These are phyloP conservation scores for Tachina lurida DNA, from an alignment of 2,888 invertebrate species.

Conservation along the genomic window DNA sequence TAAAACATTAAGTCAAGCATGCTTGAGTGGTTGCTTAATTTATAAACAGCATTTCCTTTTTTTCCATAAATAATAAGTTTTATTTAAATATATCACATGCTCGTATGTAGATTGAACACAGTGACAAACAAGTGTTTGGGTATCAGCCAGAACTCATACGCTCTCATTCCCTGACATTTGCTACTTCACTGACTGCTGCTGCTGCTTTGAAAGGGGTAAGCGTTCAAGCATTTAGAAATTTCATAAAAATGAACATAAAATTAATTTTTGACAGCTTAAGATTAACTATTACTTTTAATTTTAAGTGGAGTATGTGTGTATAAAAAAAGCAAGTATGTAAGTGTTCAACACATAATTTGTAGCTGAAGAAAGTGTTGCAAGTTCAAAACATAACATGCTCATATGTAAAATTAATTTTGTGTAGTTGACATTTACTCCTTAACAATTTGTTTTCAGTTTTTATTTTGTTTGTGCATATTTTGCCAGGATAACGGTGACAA, in stretches of 20 bases:
- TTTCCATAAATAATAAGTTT: neutral
- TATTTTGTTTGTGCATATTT: neutral
- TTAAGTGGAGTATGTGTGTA: neutral
- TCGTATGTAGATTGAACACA: neutral
- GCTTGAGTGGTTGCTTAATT: constrained; percentile 69
- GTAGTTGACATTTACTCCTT: constrained; percentile 39
- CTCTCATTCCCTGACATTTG: constrained; percentile 28
- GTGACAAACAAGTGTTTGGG: neutral
- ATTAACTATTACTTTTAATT: constrained; percentile 63
- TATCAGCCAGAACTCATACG: constrained; percentile 30
- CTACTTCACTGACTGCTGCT: constrained; percentile 8
- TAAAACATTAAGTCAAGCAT: constrained; percentile 47
- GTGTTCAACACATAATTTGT: constrained; percentile 36
- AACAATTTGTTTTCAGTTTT: constrained; percentile 12
- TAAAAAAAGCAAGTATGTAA: constrained; percentile 4
- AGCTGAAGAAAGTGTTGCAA: constrained; percentile 51
- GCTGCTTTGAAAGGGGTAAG: constrained; percentile 64
- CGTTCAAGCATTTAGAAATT: constrained; percentile 75
- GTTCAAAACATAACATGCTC: constrained; percentile 5
- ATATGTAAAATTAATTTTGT: constrained; percentile 49
- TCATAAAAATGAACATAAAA: constrained; percentile 72
- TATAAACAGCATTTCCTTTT: constrained; percentile 63
- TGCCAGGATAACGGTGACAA: constrained; percentile 32
- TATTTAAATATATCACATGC: constrained; percentile 13
- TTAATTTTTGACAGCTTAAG: constrained; percentile 76